Conservation (phyloP, 2,888 invertebrate species). For the Polyommatus icarus region DNA sequence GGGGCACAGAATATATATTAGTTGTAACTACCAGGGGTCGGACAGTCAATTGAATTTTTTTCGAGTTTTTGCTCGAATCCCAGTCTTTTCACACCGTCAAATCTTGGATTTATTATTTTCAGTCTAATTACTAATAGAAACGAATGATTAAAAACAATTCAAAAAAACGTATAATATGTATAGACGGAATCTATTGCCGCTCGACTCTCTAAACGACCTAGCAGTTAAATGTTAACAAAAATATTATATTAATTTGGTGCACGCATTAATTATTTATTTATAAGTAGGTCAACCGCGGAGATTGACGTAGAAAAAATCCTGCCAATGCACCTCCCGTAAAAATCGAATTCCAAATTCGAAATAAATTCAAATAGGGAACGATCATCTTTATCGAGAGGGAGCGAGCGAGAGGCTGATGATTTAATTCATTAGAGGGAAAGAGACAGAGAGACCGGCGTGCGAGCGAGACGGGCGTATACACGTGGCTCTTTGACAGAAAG, state of each 20-base stretch:
- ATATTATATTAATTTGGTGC: not conserved
- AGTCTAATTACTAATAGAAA: not conserved
- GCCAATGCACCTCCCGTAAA: conserved; percentile 41
- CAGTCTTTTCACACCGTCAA: not conserved
- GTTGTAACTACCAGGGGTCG: too few relatives aligned
- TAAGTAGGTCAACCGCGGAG: conserved; percentile 32
- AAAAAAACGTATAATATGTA: not conserved
- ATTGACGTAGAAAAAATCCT: conserved; percentile 32
- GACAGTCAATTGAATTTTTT: too few relatives aligned
- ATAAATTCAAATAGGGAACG: conserved; percentile 68
- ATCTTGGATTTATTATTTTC: not conserved
- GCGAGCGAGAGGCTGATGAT: conserved; percentile 78
- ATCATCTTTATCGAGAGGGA: conserved; percentile 68
- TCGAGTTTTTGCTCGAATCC: not conserved
- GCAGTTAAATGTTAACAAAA: not conserved
- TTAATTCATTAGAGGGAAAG: conserved; percentile 77
- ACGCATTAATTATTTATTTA: conserved; percentile 19
- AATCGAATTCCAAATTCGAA: conserved; percentile 65
- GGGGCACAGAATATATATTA: too few relatives aligned
- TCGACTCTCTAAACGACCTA: too few relatives aligned
- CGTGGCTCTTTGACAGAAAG: conserved; percentile 49
- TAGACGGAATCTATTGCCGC: not conserved
- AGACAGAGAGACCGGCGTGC: conserved; percentile 58
- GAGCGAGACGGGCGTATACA: conserved; percentile 49
- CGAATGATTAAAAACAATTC: not conserved